These are phyloP conservation scores for Drosophila ananassae DNA, from an alignment of 1,140 invertebrate species.

Conservation along the genomic window DNA sequence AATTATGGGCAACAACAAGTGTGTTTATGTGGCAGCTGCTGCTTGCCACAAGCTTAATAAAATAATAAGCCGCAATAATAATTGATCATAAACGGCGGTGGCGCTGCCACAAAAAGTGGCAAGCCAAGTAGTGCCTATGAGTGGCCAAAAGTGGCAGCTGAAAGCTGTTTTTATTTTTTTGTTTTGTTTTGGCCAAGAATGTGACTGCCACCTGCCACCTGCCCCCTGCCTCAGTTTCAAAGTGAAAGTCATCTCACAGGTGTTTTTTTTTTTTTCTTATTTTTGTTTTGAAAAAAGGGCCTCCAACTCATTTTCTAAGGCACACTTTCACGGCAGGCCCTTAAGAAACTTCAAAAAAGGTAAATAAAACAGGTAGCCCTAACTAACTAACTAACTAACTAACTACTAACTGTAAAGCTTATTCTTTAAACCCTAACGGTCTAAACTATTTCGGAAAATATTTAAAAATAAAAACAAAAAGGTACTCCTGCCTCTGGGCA, in stretches of 20 bases:
- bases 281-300: conserved; percentile 9
- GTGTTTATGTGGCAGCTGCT: conserved; percentile 24
- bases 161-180: conserved; percentile 23
- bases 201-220: too few species aligned
- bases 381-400: background rate
- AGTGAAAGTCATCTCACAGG: conserved; percentile 48
- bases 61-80: conserved; percentile 31
- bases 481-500: background rate
- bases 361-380: background rate
- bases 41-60: conserved; percentile 22
- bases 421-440: background rate
- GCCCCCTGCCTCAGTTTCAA: conserved; percentile 1
- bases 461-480: background rate
- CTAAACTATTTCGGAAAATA: background rate
- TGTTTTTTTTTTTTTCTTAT: background rate
- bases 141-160: conserved; percentile 15
- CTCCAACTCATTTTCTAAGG: conserved; percentile 17
- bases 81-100: conserved; percentile 25
- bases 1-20: conserved; percentile 27
- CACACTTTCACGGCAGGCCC: conserved; percentile 7
- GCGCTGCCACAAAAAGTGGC: conserved; percentile 11
- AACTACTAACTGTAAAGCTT: background rate
- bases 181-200: conserved; percentile 28
- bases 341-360: background rate
- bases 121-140: background rate